Evolutionary conservation across 2,888 invertebrate species (phyloP), one percentile per base, ranked within the genome.

Genomic region (Apodemia zela): DNA sequence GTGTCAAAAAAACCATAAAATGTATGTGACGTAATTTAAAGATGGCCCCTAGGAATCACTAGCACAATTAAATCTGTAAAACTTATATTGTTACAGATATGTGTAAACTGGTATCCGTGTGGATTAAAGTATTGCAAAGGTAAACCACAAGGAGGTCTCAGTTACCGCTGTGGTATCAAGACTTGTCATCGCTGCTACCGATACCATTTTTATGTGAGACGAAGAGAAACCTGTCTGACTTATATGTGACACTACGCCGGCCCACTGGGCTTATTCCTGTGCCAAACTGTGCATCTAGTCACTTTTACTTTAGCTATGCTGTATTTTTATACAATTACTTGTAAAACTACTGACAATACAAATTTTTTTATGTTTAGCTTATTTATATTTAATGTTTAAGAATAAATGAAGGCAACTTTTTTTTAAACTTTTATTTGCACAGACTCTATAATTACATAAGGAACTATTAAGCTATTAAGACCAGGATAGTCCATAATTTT

Each of bases 41-140:
- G n/a, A n/a, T n/a, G n/a, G n/a, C n/a, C n/a, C n/a, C n/a, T n/a
- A n/a, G n/a, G 25, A 25, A 25, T 25, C 25, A 25, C 25, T 25
- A 4, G 25, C 33, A 42, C 21, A 54, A 51, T 49, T 49, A 15
- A 18, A 57, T 57, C 5, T 66, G 29, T 25, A 33, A 35, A 35
- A 67, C 8, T 51, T 21, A 13, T 51, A 51, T 61, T 61, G 18
- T 65, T 66, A 5, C 73, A 89, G 89, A 82, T 88, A 68, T 98
- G 98, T 83, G 95, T 98, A 62, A 97, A 97, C 63, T 98, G 98
- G 98, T 98, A 98, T 85, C 98, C 98, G 0, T 98, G 98, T 84
- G 98, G 97, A 25, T 93, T 98, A 57, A 98, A 98, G 81, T 98
- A 98, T 88, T 98, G 98, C 88, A 97, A 97, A 76, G 96, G 96